phyloP scores from a whole-genome alignment of 1,140 invertebrate genomes.

The Cyphomyrmex costatus region DNA sequence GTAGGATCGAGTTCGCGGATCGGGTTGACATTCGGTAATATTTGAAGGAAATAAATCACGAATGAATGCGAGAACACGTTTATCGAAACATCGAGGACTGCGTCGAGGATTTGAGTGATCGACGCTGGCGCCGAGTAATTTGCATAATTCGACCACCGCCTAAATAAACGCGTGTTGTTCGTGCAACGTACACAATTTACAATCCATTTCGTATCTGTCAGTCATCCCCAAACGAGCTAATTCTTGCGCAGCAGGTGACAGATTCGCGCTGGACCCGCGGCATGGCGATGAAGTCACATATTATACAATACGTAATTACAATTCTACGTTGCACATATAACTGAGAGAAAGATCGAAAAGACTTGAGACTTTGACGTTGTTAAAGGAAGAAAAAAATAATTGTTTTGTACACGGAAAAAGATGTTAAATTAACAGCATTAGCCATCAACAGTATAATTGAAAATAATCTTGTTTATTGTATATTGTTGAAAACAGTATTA shows the following conservation, averaged over 20 bases:
- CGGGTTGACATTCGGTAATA: constrained; percentile 13
- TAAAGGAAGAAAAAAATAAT: background rate
- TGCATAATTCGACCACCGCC: constrained; percentile 42
- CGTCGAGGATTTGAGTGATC: constrained; percentile 5
- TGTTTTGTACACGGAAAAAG: too few species aligned
- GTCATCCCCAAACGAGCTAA: constrained; percentile 18
- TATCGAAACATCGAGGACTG: background rate
- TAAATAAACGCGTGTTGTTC: constrained; percentile 47
- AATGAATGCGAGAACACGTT: background rate
- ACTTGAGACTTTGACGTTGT: background rate
- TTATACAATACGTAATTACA: constrained; percentile 32
- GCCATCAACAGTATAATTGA: too few species aligned
- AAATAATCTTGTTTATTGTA: too few species aligned
- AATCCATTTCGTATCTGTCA: constrained; percentile 16
- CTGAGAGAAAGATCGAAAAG: background rate
- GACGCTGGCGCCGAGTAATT: background rate
- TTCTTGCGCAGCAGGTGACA: background rate
- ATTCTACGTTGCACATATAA: background rate
- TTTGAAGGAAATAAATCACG: constrained; percentile 24
- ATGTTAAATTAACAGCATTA: too few species aligned
- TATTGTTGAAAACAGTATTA: too few species aligned
- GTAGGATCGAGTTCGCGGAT: constrained; percentile 30
- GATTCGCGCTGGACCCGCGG: background rate
- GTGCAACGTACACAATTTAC: constrained; percentile 27
- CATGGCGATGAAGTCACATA: constrained; percentile 32